Evolutionary conservation across 64 coral and sea anemone species (phyloP), one percentile per base, ranked within the genome.

Genomic region (Orbicella faveolata): DNA sequence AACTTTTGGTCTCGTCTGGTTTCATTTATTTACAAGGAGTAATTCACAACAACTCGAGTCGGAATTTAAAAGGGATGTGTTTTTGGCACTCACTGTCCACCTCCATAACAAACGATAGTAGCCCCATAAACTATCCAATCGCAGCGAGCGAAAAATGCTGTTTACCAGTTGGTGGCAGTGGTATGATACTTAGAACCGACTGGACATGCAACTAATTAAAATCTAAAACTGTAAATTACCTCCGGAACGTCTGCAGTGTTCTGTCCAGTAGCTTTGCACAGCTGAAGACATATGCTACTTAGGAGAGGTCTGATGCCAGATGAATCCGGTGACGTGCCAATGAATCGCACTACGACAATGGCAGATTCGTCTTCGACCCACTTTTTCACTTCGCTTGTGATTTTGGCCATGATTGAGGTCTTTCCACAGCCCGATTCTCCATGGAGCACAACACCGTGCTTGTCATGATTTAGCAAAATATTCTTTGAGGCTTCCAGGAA

Each of bases 401-500:
- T 74, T 78, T 96, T 99, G 13, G 97, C 94, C 91, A 99, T 92
- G 8, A 99, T 65, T 0, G 97, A 99, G 5, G 97, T 99, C 79
- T 99, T 99, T 23, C 97, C 97, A 74, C 94, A 99, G 39, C 97
- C 97, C 0, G 97, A 96, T 57, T 95, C 85, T 3, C 97, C 97
- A 57, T 96, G 52, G 0, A 99, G 83, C 44, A 99, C 94, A 26
- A 99, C 78, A 39, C 76, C 52, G 1, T 86, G 85, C 1, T 61
- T 94, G 0, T 87, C 90, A 52, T 78, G 57, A 16, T 88, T 90
- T n/a, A 73, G 39, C n/a, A 99, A 53, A 8, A 63, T 88, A 13
- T 93, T 79, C 75, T 92, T 88, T 0, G 93, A 65, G 39, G 63
- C 74, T 64, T 88, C 59, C 17, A 99, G 55, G 59, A 99, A 99